Evolutionary conservation across 2,113 vertebrate species (phyloP).

Genomic region (Petrocephalus microphthalmus): DNA sequence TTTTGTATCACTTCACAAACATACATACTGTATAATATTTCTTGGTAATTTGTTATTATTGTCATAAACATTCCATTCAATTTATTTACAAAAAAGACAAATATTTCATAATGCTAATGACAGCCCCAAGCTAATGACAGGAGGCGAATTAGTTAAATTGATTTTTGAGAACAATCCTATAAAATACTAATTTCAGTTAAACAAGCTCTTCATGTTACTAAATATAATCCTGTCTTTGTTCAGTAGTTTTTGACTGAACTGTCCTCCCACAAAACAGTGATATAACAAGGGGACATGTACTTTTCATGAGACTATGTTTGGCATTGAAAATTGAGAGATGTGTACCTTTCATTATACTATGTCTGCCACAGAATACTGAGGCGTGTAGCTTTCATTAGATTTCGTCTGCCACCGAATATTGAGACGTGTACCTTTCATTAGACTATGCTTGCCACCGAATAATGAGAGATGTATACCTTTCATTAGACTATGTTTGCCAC

Average conservation of each 20-base stretch:
- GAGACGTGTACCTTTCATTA: no score
- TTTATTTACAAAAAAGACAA: neutral
- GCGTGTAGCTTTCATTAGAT: no score
- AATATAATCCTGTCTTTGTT: neutral
- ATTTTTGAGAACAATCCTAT: neutral
- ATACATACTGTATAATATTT: neutral
- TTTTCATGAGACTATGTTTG: no score
- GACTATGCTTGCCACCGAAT: no score
- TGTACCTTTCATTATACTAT: neutral
- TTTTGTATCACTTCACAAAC: no score
- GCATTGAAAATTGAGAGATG: neutral
- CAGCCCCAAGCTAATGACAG: no score
- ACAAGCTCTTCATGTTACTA: neutral
- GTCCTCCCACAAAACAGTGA: neutral
- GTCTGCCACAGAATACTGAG: no score
- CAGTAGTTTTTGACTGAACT: neutral
- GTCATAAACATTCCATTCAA: neutral
- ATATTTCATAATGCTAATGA: neutral
- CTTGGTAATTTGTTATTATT: neutral
- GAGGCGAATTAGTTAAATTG: neutral
- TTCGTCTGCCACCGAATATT: no score
- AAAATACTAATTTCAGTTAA: neutral
- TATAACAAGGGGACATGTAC: neutral
- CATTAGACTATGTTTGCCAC: no score
- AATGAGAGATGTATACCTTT: no score